Evolutionary conservation across 1,140 invertebrate species (phyloP), one percentile per base, ranked within the genome.

Genomic region (Hermetia illucens): DNA sequence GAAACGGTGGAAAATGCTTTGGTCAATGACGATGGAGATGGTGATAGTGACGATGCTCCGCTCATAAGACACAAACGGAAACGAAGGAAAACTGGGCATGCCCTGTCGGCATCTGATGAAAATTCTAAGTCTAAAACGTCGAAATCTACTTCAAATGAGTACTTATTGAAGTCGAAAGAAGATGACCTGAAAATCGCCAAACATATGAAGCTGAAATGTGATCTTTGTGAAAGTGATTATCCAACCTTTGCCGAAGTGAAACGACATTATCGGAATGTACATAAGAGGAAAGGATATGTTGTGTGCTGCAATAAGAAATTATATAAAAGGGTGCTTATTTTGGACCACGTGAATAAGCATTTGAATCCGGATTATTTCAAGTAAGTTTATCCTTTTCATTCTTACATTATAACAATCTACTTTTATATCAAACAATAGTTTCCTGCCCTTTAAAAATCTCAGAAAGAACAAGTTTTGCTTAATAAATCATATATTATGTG

Each of bases 301-400:
- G 31, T 46, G 10, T 58, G 55, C 18, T 58, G 55, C 38, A 50
- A 58, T 21, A 56, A 53, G 27, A 58, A 58, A 38, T 53, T 58
- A 34, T 52, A 54, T 39, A 54, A 55, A 32, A 47, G 53, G 10
- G 48, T 45, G 27, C 44, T 51, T 9, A 47, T 58, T 31, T 48
- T 52, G 29, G 50, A 58, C 36, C 55, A 58, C 31, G 53, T 58
- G 5, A 52, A 54, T 27, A 44, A 52, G 0, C 55, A 58, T 38
- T 21, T 44, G 5, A 45, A 55, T 47, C 53, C 53, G 15, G 50
- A 55, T 41, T 52, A 46, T 39, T 55, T 51, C 38, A 55, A 54
- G 55, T 55, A 47, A 53, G 52, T 47, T n/a, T n/a, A n/a, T n/a
- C n/a, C n/a, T n/a, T n/a, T n/a, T n/a, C n/a, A n/a, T n/a, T n/a